These are phyloP conservation scores for Urosaurus nigricauda DNA, from an alignment of 2,797 vertebrate genomes.

Conservation along the genomic window DNA sequence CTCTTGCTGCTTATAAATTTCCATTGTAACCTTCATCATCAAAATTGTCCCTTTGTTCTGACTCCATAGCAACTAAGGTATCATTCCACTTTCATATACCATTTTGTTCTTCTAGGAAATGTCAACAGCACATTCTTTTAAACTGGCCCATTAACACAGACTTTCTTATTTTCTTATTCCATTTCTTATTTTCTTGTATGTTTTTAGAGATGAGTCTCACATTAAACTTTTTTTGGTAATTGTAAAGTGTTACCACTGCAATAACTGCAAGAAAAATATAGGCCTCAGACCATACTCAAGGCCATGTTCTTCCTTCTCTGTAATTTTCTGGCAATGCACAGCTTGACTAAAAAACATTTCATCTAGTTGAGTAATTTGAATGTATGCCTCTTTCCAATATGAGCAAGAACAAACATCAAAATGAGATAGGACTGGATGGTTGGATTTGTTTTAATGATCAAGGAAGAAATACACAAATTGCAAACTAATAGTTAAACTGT, in stretches of 20 bases:
- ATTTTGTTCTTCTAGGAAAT: not conserved
- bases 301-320: not conserved
- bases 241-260: not conserved
- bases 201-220: not conserved
- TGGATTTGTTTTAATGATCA: not conserved
- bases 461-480: not conserved
- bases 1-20: not conserved
- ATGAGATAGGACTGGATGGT: not conserved
- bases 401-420: not conserved
- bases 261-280: not conserved
- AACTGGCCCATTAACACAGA: not conserved
- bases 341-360: not conserved
- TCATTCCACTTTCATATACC: not conserved
- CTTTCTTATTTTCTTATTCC: not conserved
- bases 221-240: not conserved
- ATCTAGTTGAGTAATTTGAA: not conserved
- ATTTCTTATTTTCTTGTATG: not conserved
- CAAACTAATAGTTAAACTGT: conserved; percentile 1
- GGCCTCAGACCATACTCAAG: not conserved
- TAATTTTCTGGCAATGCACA: not conserved
- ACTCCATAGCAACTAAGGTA: not conserved
- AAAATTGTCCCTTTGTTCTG: not conserved
- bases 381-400: not conserved
- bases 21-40: not conserved
- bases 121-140: not conserved